These are phyloP conservation scores for Polylopha cassiicola DNA, from an alignment of 2,888 invertebrate species.

Conservation along the genomic window DNA sequence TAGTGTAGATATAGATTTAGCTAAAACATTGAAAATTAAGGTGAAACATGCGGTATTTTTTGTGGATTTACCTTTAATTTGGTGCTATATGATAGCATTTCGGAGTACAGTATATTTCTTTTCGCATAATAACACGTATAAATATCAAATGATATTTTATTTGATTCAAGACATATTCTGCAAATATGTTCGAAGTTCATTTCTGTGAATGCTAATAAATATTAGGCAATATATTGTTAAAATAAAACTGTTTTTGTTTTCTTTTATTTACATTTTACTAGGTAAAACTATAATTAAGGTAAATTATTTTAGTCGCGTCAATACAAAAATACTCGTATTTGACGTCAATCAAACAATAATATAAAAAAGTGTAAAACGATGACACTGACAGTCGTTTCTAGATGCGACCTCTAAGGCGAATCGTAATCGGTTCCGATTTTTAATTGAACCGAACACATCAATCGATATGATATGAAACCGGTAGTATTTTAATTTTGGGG, in stretches of 20 bases:
- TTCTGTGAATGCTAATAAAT: slow-evolving; percentile 3
- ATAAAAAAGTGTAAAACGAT: too few relatives aligned
- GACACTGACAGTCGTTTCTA: too few relatives aligned
- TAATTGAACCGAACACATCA: too few relatives aligned
- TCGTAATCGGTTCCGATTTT: slow-evolving; percentile 2
- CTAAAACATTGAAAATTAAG: not conserved
- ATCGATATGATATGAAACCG: too few relatives aligned
- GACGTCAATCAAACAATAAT: slow-evolving; percentile 7
- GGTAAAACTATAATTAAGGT: not conserved
- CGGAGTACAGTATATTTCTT: slow-evolving; percentile 51
- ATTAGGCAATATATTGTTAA: not conserved
- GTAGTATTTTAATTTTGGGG: too few relatives aligned
- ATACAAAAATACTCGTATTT: not conserved
- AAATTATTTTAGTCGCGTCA: not conserved
- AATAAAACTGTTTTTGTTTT: not conserved
- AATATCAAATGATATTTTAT: slow-evolving; percentile 54
- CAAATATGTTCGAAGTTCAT: slow-evolving; percentile 59
- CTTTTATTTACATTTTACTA: not conserved
- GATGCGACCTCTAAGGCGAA: too few relatives aligned
- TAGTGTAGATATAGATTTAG: not conserved
- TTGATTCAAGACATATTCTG: slow-evolving; percentile 54
- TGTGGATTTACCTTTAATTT: slow-evolving; percentile 62
- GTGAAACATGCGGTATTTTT: too few relatives aligned
- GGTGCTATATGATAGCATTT: slow-evolving; percentile 59
- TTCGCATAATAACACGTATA: slow-evolving; percentile 54